Conservation (phyloP, 2,797 vertebrate genomes). For the Gobionotothen gibberifrons region DNA sequence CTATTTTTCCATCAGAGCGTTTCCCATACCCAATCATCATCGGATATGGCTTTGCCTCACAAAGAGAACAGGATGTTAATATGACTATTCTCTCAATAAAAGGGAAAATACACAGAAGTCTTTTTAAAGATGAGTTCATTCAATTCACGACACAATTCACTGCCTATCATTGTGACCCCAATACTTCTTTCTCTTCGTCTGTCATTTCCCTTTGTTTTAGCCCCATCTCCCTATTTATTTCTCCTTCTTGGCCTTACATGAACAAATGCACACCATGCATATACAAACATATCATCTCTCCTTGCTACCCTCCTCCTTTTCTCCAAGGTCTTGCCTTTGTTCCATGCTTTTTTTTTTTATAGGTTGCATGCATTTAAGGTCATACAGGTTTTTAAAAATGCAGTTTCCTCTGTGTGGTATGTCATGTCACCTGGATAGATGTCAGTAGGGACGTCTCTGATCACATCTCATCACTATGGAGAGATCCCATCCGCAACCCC, state of each 20-base stretch:
- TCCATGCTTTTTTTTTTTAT: slow-evolving; percentile 52
- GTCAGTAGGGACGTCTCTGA: slow-evolving; percentile 79
- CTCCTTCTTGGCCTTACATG: slow-evolving; percentile 61
- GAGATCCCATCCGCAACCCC: slow-evolving; percentile 78
- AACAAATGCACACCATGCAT: slow-evolving; percentile 54
- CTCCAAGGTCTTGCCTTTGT: slow-evolving; percentile 71
- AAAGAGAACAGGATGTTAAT: slow-evolving; percentile 86
- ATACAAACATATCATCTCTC: slow-evolving; percentile 22
- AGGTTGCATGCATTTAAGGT: slow-evolving; percentile 60
- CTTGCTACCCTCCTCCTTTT: slow-evolving; percentile 46
- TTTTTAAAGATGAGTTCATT: slow-evolving; percentile 86
- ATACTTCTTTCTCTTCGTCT: slow-evolving; percentile 75
- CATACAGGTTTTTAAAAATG: slow-evolving; percentile 45
- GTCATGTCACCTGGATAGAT: slow-evolving; percentile 79
- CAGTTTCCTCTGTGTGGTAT: slow-evolving; percentile 53
- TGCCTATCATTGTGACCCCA: slow-evolving; percentile 81
- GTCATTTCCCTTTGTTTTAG: slow-evolving; percentile 73
- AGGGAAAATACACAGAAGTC: slow-evolving; percentile 77
- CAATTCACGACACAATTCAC: slow-evolving; percentile 82
- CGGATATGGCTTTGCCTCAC: slow-evolving; percentile 85
- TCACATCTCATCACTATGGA: slow-evolving; percentile 83
- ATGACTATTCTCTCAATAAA: slow-evolving; percentile 86
- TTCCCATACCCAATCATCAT: slow-evolving; percentile 86
- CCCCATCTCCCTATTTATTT: slow-evolving; percentile 65
- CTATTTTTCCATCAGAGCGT: slow-evolving; percentile 82